These are phyloP conservation scores for Noctua janthina DNA, from an alignment of 2,888 invertebrate genomes.

Conservation along the genomic window DNA sequence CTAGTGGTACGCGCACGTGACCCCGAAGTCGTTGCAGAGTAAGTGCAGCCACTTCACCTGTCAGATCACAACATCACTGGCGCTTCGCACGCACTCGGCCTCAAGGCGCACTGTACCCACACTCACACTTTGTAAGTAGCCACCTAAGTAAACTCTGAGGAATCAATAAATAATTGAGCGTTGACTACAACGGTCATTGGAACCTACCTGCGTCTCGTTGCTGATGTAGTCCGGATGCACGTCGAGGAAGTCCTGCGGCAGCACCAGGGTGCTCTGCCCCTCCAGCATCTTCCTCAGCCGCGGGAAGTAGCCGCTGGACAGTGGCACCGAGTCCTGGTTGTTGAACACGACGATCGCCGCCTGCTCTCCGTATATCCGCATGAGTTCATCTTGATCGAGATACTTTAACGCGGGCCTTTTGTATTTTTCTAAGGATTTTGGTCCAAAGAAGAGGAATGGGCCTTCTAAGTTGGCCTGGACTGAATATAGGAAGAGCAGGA, in stretches of 20 bases:
- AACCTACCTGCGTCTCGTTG: slow-evolving; percentile 90
- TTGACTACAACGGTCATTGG: not conserved
- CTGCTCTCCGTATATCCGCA: slow-evolving; percentile 90
- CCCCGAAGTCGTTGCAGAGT: not conserved
- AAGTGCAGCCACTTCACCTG: not conserved
- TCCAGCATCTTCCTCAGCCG: slow-evolving; percentile 90
- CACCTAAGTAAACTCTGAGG: not conserved
- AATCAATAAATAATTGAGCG: not conserved
- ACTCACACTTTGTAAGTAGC: not conserved
- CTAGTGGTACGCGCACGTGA: not conserved
- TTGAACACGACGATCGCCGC: slow-evolving; percentile 91
- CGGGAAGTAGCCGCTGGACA: slow-evolving; percentile 90
- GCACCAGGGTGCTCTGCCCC: slow-evolving; percentile 86
- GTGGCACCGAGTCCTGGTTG: slow-evolving; percentile 89
- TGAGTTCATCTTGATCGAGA: slow-evolving; percentile 89
- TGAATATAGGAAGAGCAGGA: slow-evolving; percentile 66
- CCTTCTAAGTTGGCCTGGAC: slow-evolving; percentile 88
- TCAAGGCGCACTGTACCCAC: not conserved
- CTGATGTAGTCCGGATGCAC: slow-evolving; percentile 91
- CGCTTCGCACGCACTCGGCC: not conserved
- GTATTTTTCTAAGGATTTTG: slow-evolving; percentile 85
- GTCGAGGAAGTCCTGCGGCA: slow-evolving; percentile 90
- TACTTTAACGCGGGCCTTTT: slow-evolving; percentile 88
- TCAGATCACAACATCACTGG: not conserved
- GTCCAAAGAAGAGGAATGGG: slow-evolving; percentile 91